Evolutionary conservation across 2,113 vertebrate genomes (phyloP), one percentile per base, ranked within the genome.

Genomic region (Pyxicephalus adspersus): DNA sequence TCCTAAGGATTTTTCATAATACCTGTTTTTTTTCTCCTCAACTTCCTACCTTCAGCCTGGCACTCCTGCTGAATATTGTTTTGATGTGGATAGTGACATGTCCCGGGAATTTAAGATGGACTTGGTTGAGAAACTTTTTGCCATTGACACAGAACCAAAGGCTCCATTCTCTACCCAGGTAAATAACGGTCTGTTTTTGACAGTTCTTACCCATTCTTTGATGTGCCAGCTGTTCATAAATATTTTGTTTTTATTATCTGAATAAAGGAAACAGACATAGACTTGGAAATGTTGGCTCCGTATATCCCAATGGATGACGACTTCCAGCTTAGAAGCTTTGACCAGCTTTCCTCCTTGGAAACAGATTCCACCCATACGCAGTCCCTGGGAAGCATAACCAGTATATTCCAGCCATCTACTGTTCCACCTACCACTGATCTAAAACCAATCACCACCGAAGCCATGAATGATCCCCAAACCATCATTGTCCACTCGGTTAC

Each of bases 251-350:
- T 0, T 76, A n/a, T n/a, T n/a, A 45, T 45, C 38, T 45, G 38
- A 45, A 45, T 89, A 25, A 72, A 94, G 93, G 93, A 93, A 84
- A 93, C 91, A 1, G 95, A 96, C 87, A 91, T 97, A 86, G 97
- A 98, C 81, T 89, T 99, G 89, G 98, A 99, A 87, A 98, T 98
- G 97, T 86, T 99, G 74, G 98, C 98, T 66, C 98, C 98, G 15
- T 99, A 98, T 83, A 99, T 99, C 87, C 95, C 97, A 45, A 98
- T 99, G 96, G 98, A 99, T 38, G 97, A 98, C 17, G 98, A 99
- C 86, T 98, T 97, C 91, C 98, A 98, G 92, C 90, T 99, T 81
- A 94, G 94, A 51, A 94, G 92, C 71, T 92, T 95, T 4, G 93
- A 94, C 79, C 94, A 94, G 84, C 85, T 96, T 25, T 94, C 94